Evolutionary conservation across 2,888 invertebrate genomes (phyloP), one percentile per base, ranked within the genome.

Genomic region (Agonopterix alstromeriana): DNA sequence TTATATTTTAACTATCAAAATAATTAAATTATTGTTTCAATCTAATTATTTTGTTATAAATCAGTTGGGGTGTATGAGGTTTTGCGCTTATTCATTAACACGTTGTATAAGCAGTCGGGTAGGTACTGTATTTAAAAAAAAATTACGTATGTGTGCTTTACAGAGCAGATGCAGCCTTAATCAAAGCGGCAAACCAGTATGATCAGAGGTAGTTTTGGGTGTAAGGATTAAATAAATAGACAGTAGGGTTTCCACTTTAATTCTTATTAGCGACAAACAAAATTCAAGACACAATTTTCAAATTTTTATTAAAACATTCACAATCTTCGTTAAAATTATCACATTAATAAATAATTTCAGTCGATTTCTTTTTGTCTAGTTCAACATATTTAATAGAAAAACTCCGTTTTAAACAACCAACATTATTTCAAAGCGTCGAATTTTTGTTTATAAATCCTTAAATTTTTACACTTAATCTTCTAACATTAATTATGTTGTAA

Each of bases 261-360:
- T n/a, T n/a, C n/a, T n/a, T 10, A 38, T 10, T 38, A 4, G 38
- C n/a, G 10, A 42, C 1, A 8, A 42, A 42, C 11, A 12, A 42
- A 42, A 42, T 27, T 38, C 38, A 38, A 38, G 38, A 3, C 10
- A 4, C 38, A n/a, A 10, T 11, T 42, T 42, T 10, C 12, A 42
- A 11, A 8, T 42, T 71, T 77, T 73, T 76, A 78, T 72, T 73
- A 73, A 74, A 80, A 73, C 75, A 70, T 77, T 78, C 74, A 78
- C 77, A 82, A 80, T 79, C 70, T 66, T 68, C 50, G 54, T 58
- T 55, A 56, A 53, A 43, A 60, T 53, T 67, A 69, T 70, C 67
- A 67, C 67, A 65, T 64, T 70, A 74, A 56, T 46, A 10, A 48
- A 66, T 69, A 72, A 70, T 70, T 63, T 82, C 85, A 83, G 83